phyloP scores from a whole-genome alignment of 2,113 vertebrate species.

The Xiphophorus couchianus region DNA sequence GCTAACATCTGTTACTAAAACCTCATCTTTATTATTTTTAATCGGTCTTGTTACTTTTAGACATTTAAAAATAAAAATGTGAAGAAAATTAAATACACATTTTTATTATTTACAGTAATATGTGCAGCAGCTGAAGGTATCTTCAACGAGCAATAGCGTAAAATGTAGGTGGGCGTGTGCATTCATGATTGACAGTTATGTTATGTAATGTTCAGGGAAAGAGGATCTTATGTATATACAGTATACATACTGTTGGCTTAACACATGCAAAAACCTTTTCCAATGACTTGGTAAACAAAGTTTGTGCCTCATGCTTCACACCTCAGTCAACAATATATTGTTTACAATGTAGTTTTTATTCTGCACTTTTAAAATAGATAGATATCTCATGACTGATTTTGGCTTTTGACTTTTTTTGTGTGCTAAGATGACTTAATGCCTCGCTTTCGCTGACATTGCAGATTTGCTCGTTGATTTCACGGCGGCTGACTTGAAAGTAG shows the following conservation, averaged over 20 bases:
- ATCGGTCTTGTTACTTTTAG: neutral
- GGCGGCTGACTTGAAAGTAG: neutral
- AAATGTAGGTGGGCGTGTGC: neutral
- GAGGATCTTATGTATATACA: neutral
- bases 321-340: neutral
- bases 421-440: neutral
- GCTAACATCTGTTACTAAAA: neutral
- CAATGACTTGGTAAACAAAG: neutral
- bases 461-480: neutral
- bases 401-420: neutral
- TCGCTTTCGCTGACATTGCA: neutral
- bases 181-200: too few relatives aligned
- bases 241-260: neutral
- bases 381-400: neutral
- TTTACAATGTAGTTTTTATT: neutral
- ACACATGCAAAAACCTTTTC: neutral
- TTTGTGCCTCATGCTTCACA: neutral
- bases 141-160: neutral
- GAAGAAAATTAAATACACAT: too few relatives aligned
- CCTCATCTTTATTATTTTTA: neutral
- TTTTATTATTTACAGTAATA: neutral
- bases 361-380: neutral
- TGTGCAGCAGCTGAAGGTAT: neutral
- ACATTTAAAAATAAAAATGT: neutral
- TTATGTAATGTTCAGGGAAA: neutral